Conservation (phyloP, 2,888 invertebrate genomes). For the Agonopterix arenella region DNA sequence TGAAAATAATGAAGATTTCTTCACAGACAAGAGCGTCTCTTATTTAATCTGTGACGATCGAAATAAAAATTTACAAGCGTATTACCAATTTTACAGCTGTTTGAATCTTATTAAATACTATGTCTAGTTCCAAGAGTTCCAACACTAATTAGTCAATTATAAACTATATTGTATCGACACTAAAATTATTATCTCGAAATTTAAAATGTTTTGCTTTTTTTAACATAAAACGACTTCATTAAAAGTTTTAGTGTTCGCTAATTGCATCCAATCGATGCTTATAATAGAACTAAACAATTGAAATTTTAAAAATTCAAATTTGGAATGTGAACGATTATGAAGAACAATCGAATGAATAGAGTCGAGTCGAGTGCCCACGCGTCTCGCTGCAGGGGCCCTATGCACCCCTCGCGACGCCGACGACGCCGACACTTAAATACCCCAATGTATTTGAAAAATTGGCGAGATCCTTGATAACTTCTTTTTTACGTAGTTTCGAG, state of each 20-base stretch:
- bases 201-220: not conserved
- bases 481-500: no score
- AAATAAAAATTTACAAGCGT: no score
- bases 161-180: slow-evolving; percentile 9
- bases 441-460: not conserved
- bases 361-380: slow-evolving; percentile 48
- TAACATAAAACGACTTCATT: not conserved
- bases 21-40: no score
- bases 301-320: slow-evolving; percentile 25
- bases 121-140: no score
- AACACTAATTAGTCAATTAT: slow-evolving; percentile 1
- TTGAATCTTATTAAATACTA: not conserved
- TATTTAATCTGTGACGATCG: no score
- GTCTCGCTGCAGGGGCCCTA: slow-evolving; percentile 33
- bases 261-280: slow-evolving; percentile 41
- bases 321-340: slow-evolving; percentile 45
- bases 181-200: slow-evolving; percentile 1
- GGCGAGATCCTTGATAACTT: not conserved
- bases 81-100: not conserved
- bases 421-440: slow-evolving; percentile 1
- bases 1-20: no score
- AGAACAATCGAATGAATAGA: slow-evolving; percentile 48
- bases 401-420: slow-evolving; percentile 2
- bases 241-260: slow-evolving; percentile 23
- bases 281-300: slow-evolving; percentile 37